Conservation (phyloP, 2,113 vertebrate genomes). For the Melanotaenia duboulayi region DNA sequence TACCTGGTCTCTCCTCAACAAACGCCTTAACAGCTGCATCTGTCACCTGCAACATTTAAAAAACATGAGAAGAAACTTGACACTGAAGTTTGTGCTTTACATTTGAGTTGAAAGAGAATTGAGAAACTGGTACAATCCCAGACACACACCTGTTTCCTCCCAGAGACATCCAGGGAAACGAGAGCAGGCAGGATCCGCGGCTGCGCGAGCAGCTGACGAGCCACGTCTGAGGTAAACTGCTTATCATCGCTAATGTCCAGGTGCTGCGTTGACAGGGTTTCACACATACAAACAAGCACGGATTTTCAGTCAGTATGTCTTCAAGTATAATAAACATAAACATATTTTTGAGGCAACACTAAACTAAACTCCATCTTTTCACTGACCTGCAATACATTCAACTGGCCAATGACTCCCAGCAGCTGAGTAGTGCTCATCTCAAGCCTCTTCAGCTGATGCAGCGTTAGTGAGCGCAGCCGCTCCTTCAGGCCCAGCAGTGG, state of each 20-base stretch:
- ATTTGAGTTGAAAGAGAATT: not conserved
- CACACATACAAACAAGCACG: conserved; percentile 8
- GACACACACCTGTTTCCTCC: conserved; percentile 89
- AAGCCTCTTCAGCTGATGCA: conserved; percentile 98
- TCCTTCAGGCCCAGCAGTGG: conserved; percentile 92
- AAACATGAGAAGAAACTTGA: not conserved
- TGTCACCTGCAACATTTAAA: conserved; percentile 84
- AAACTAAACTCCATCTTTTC: not conserved
- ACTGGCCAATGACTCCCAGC: conserved; percentile 91
- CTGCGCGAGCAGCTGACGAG: conserved; percentile 92
- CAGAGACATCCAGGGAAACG: conserved; percentile 94
- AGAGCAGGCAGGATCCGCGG: conserved; percentile 91
- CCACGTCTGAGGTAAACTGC: conserved; percentile 98
- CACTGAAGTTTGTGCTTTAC: not conserved
- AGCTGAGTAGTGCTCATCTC: conserved; percentile 98
- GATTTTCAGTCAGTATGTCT: not conserved
- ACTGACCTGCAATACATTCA: conserved; percentile 85
- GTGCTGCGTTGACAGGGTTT: conserved; percentile 79
- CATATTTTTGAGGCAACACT: not conserved
- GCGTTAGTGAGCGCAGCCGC: conserved; percentile 92
- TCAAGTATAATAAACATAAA: not conserved
- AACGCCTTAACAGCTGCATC: conserved; percentile 93
- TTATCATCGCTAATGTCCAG: conserved; percentile 99
- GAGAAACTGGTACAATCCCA: not conserved
- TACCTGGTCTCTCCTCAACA: conserved; percentile 91